phyloP scores from a whole-genome alignment of 2,797 vertebrate genomes.

The Semaprochilodus insignis region DNA sequence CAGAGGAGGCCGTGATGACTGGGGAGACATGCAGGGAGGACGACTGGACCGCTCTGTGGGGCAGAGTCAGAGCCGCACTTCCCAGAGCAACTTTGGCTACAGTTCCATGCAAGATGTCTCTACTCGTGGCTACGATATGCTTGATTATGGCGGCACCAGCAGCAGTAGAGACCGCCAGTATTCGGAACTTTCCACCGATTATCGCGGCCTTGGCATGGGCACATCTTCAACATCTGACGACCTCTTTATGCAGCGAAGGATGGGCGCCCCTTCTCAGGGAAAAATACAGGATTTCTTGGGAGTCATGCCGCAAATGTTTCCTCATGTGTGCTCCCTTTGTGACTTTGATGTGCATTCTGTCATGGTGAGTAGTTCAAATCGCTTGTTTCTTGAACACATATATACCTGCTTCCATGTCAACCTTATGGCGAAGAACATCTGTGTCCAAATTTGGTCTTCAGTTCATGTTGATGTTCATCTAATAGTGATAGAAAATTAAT shows the following conservation, averaged over 20 bases:
- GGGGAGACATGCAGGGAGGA: conserved; percentile 68
- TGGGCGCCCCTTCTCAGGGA: conserved; percentile 76
- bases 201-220: conserved; percentile 69
- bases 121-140: conserved; percentile 64
- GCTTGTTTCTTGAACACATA: conserved; percentile 60
- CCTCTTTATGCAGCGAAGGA: conserved; percentile 75
- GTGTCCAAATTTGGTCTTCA: conserved; percentile 29
- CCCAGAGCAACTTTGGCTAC: conserved; percentile 73
- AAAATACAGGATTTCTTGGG: conserved; percentile 84
- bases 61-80: conserved; percentile 63
- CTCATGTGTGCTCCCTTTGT: conserved; percentile 84
- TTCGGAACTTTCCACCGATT: conserved; percentile 76
- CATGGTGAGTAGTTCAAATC: conserved; percentile 79
- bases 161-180: conserved; percentile 70
- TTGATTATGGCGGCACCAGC: conserved; percentile 66
- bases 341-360: conserved; percentile 82
- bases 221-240: conserved; percentile 59
- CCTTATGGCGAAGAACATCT: conserved; percentile 29
- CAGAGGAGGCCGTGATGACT: conserved; percentile 70
- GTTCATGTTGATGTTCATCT: conserved; percentile 29
- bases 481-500: not conserved
- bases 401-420: conserved; percentile 48
- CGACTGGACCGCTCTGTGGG: conserved; percentile 71
- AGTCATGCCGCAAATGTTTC: conserved; percentile 78
- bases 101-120: conserved; percentile 70